Evolutionary conservation across 2,888 invertebrate genomes (phyloP), one percentile per base, ranked within the genome.

Genomic region (Chymomyza procnemis): DNA sequence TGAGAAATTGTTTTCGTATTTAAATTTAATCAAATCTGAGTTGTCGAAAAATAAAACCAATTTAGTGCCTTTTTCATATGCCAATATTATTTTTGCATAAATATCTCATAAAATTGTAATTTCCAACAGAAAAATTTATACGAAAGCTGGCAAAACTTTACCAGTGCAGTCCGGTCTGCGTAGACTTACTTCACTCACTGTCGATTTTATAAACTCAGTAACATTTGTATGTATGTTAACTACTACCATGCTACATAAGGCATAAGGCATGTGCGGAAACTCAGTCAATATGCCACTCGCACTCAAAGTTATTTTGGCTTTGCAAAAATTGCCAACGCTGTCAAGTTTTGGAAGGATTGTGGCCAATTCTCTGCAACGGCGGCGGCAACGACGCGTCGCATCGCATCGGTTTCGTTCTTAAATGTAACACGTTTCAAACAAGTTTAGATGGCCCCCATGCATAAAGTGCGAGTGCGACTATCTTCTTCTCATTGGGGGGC

Each of bases 361-460:
- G 85, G 81, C 81, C 82, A 81, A 85, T 81, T 81, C 82, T 85
- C 80, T 54, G 82, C 85, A 81, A 82, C 80, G 80, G 81, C 82
- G 22, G 82, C 85, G 78, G 85, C 80, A 83, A 85, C 82, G 47
- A 78, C 85, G 34, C 34, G 34, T 12, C 34, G 34, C 34, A 41
- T 12, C 34, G 34, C 34, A 41, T 41, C 34, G 34, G 34, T 41
- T 41, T 41, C 34, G 81, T 85, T 81, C 81, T 81, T 76, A 81
- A 85, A 85, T 85, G 83, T 83, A 83, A 83, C 86, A 85, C 81
- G 86, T 85, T 85, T 81, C 76, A 85, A 83, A 83, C 83, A 85
- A 83, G 83, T 83, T 83, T 83, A 83, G 83, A 83, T 83, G 81
- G 81, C 80, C 26, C 58, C 14, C 30, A 62, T 62, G 41, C 50